Base-by-base conservation (phyloP, 2,888 invertebrate genomes). In the Ypsolopha sequella region DNA sequence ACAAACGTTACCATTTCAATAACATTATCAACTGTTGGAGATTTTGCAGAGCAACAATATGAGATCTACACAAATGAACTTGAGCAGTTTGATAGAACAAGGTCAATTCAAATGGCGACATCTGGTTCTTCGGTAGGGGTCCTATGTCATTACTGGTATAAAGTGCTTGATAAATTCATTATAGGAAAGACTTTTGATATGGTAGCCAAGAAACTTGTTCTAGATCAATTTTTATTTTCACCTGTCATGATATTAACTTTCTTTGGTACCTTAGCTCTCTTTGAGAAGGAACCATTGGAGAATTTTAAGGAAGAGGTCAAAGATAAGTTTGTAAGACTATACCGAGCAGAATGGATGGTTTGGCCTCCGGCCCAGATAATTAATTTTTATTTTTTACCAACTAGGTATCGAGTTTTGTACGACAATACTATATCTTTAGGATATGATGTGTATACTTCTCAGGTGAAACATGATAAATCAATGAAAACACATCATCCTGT, bases 341-440 rank as follows among this genome's bases (percentile, higher is more conserved):
- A 96, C 68, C 80, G 90, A 13, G 96, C 96, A 0, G 98, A 98
- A 72, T 97, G 96, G 95, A 79, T 95, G 56, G 90, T 98, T 6
- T 98, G 98, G 97, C 97, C 98, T 0, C 94, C 95, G 0, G 97
- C 97, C 0, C 98, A 98, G 77, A 82, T 96, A 43, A 88, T 98
- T 33, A 98, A 98, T 76, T 98, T 98, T 77, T 95, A 93, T 71
- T 91, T 94, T 67, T 76, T 98, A 60, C 95, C 97, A 2, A 91
- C 93, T 7, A 91, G 89, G 63, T 97, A 91, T 74, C 89, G 98
- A 64, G 95, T 98, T 36, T 84, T 98, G 34, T 98, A 96, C 76
- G 96, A 96, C 70, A 97, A 94, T 70, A 89, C 91, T 0, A 92
- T 97, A 69, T 96, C 96, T 35, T 87, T 97, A 68, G 94, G 95